Evolutionary conservation across 2,113 vertebrate species (phyloP).

Genomic region (Centropus bengalensis): DNA sequence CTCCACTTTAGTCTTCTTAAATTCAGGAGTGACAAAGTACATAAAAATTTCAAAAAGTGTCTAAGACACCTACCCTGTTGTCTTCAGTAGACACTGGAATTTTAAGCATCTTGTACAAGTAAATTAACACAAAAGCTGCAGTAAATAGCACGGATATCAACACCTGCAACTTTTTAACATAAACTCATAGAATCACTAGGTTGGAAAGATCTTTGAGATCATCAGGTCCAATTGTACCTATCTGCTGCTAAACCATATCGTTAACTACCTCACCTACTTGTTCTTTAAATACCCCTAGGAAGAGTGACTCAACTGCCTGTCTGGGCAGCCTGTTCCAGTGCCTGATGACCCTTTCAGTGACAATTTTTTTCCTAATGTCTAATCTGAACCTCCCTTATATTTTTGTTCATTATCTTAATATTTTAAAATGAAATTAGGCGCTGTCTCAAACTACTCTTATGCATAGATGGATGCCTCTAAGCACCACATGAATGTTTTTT

Average conservation of each 20-base stretch:
- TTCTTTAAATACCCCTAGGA: too few relatives aligned
- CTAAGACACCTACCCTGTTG: background rate
- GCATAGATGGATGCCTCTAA: background rate
- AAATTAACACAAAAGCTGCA: background rate
- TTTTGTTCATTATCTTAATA: background rate
- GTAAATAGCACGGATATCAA: background rate
- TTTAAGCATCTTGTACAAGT: background rate
- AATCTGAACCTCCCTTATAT: too few relatives aligned
- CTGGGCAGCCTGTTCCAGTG: too few relatives aligned
- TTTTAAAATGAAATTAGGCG: background rate
- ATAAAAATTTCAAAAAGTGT: background rate
- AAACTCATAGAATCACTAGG: background rate
- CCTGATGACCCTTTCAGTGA: too few relatives aligned
- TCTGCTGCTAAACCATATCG: too few relatives aligned
- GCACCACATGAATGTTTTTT: too few relatives aligned
- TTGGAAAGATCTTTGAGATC: too few relatives aligned
- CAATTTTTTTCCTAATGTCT: too few relatives aligned
- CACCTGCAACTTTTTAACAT: background rate
- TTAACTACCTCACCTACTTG: too few relatives aligned
- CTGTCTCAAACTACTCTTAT: background rate
- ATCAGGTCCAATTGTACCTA: too few relatives aligned
- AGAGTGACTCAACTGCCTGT: too few relatives aligned
- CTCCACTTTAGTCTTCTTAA: background rate
- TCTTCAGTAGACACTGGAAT: background rate
- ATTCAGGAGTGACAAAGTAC: background rate